Evolutionary conservation across 2,113 vertebrate genomes (phyloP).

Genomic region (Brachypteracias leptosomus): DNA sequence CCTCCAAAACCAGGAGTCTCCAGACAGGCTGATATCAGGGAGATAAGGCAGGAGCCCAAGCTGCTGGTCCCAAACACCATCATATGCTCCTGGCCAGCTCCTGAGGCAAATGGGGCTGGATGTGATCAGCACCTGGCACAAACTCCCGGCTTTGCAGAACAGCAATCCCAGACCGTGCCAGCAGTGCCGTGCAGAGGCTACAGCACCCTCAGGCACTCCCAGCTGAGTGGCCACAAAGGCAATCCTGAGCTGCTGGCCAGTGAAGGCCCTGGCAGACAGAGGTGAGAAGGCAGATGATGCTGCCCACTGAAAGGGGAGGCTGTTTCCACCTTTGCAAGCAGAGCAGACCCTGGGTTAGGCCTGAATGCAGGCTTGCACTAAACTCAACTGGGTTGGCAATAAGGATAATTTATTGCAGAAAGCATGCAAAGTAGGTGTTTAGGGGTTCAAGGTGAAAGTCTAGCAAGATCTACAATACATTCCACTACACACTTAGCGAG

Average conservation of each 20-base stretch:
- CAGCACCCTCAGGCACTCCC: neutral
- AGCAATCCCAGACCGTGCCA: neutral
- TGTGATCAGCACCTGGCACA: neutral
- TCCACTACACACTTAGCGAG: neutral
- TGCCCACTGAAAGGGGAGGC: neutral
- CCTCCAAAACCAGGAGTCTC: neutral
- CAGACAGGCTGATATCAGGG: neutral
- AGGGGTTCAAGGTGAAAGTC: neutral
- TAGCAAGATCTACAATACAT: neutral
- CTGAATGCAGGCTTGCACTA: neutral
- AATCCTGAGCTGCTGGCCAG: neutral
- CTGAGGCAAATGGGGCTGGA: neutral
- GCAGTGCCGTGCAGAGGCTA: rapidly evolving
- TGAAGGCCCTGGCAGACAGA: neutral
- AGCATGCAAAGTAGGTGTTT: neutral
- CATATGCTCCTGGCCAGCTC: neutral
- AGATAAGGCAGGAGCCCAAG: neutral
- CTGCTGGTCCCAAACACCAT: neutral
- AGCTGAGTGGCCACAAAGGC: neutral
- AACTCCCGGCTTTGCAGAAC: neutral
- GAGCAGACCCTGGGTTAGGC: neutral
- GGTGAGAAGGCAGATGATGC: neutral
- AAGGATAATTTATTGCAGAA: neutral
- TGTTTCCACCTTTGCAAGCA: neutral
- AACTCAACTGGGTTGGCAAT: neutral